phyloP scores from a whole-genome alignment of 2,113 vertebrate species.

The Chamaea fasciata region DNA sequence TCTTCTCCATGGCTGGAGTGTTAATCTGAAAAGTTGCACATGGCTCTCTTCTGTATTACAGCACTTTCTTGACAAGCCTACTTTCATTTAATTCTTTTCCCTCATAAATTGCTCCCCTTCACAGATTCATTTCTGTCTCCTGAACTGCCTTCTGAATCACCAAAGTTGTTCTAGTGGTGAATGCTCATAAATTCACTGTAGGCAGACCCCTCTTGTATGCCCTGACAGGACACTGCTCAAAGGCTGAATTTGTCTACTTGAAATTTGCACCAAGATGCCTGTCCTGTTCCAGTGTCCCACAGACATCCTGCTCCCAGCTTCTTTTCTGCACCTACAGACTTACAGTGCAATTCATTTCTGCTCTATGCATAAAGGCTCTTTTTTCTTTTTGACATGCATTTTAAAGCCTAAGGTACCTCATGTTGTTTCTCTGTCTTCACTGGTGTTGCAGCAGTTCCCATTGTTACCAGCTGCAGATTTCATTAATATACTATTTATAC shows the following conservation, averaged over 20 bases:
- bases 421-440: background rate
- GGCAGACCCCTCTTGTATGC: background rate
- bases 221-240: background rate
- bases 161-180: background rate
- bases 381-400: background rate
- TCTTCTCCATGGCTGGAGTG: background rate
- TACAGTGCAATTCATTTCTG: background rate
- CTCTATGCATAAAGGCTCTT: background rate
- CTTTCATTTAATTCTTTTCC: background rate
- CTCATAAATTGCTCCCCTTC: background rate
- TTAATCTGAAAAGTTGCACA: background rate
- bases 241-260: background rate
- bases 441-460: background rate
- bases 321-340: background rate
- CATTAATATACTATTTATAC: conserved; percentile 31
- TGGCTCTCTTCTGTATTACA: background rate
- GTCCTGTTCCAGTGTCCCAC: fast-evolving
- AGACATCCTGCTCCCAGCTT: background rate
- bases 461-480: conserved; percentile 51
- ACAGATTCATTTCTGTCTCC: background rate
- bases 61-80: background rate
- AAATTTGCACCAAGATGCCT: background rate
- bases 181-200: background rate
- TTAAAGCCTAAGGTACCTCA: background rate
- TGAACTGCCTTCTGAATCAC: background rate